These are phyloP conservation scores for Acanthisitta chloris DNA, from an alignment of 2,113 vertebrate genomes.

Conservation along the genomic window DNA sequence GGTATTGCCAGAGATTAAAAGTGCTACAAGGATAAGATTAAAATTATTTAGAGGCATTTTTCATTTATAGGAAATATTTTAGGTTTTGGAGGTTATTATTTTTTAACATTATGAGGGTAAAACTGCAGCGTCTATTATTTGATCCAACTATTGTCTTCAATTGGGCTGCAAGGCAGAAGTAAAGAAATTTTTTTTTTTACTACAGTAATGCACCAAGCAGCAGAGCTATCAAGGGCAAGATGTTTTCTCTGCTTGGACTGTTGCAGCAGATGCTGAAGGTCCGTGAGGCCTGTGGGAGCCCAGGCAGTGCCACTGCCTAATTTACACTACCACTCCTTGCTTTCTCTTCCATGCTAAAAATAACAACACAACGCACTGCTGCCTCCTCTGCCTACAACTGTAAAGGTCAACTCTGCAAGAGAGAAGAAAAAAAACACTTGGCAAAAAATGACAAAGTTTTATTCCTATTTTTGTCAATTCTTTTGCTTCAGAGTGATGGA, in stretches of 20 bases:
- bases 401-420: conserved; percentile 39
- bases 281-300: not conserved
- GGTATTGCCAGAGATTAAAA: not conserved
- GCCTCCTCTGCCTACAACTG: not conserved
- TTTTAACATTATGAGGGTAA: not conserved
- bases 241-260: not conserved
- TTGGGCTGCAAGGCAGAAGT: not conserved
- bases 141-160: not conserved
- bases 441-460: not conserved
- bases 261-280: not conserved
- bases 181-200: not conserved
- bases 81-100: not conserved
- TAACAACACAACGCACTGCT: not conserved
- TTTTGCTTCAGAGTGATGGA: not conserved
- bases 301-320: not conserved
- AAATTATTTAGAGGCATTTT: not conserved
- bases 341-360: conserved; percentile 46
- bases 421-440: not conserved
- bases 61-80: not conserved
- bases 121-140: not conserved
- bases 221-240: not conserved
- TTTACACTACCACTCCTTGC: not conserved
- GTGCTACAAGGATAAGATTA: not conserved
- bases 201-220: not conserved
- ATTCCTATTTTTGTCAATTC: not conserved